These are phyloP conservation scores for Oreocharis arfaki DNA, from an alignment of 2,113 vertebrate species.

Conservation along the genomic window DNA sequence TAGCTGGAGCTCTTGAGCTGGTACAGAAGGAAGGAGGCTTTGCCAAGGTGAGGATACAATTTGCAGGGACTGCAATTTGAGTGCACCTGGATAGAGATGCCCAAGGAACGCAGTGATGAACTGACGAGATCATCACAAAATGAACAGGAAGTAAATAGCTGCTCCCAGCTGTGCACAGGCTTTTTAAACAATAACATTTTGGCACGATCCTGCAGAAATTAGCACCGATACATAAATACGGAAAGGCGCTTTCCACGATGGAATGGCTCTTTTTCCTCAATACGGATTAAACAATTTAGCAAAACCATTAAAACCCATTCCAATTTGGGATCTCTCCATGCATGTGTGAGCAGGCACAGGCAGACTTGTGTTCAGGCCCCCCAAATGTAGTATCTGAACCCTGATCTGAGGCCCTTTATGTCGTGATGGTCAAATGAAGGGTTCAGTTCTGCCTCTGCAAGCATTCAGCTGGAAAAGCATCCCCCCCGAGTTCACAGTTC, in stretches of 20 bases:
- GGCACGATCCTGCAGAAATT: not conserved
- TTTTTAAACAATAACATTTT: not conserved
- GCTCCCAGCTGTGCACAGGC: not conserved
- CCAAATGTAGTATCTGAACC: not conserved
- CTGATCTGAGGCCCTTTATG: not conserved
- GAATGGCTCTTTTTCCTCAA: not conserved
- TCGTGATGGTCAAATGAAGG: not conserved
- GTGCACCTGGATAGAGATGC: conserved; percentile 2
- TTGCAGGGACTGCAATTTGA: not conserved
- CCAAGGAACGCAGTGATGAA: not conserved
- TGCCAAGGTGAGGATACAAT: not conserved
- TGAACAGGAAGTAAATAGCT: not conserved
- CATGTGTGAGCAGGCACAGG: not conserved
- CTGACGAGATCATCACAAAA: not conserved
- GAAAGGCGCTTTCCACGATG: not conserved
- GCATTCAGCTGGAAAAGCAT: not conserved
- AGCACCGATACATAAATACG: not conserved
- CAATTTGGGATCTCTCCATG: not conserved
- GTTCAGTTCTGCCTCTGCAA: not conserved
- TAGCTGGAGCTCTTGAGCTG: not conserved
- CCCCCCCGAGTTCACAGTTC: not conserved
- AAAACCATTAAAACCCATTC: not conserved
- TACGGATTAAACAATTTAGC: not conserved
- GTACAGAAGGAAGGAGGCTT: not conserved
- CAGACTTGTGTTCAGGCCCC: not conserved